Conservation (phyloP, 2,888 invertebrate species). For the Folsomia candida region DNA sequence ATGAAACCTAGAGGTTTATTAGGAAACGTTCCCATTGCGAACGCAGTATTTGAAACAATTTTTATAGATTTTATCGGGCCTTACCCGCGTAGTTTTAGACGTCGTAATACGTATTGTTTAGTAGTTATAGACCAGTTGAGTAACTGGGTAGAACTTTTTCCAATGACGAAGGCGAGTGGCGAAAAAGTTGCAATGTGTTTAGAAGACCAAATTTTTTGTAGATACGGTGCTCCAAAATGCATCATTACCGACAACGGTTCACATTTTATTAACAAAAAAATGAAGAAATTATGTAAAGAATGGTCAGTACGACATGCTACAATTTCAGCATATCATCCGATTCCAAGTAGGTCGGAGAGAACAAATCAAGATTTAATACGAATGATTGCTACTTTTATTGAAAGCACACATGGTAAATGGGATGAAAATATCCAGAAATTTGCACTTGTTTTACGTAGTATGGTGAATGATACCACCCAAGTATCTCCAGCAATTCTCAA, state of each 20-base stretch:
- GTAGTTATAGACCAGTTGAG: slow-evolving; percentile 1
- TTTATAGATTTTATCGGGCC: slow-evolving; percentile 36
- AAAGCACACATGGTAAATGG: neutral
- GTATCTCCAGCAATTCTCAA: slow-evolving; percentile 24
- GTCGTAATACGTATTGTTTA: neutral
- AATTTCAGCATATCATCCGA: slow-evolving; percentile 14
- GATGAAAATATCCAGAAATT: slow-evolving; percentile 22
- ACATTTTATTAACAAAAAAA: slow-evolving; percentile 16
- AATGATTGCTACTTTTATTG: slow-evolving; percentile 12
- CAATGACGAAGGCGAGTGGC: neutral
- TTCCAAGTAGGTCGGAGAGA: slow-evolving; percentile 18
- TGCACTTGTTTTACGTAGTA: slow-evolving; percentile 11
- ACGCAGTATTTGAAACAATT: slow-evolving; percentile 26
- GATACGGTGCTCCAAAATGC: slow-evolving; percentile 34
- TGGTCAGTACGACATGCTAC: neutral
- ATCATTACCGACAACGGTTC: slow-evolving; percentile 19
- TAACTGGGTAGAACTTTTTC: neutral
- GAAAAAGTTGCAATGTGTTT: slow-evolving; percentile 2
- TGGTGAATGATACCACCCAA: slow-evolving; percentile 15
- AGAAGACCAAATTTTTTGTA: slow-evolving; percentile 30
- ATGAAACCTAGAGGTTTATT: slow-evolving; percentile 15
- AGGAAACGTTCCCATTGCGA: slow-evolving; percentile 14
- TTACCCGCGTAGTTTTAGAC: neutral
- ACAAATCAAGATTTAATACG: slow-evolving; percentile 14
- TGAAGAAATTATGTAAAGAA: slow-evolving; percentile 14